Percentiles rank a stretch among this genome's conserved stretches.
Evolutionary conservation across 2,888 invertebrate species (phyloP).

Genomic region (Drosophila vallismaia): DNA sequence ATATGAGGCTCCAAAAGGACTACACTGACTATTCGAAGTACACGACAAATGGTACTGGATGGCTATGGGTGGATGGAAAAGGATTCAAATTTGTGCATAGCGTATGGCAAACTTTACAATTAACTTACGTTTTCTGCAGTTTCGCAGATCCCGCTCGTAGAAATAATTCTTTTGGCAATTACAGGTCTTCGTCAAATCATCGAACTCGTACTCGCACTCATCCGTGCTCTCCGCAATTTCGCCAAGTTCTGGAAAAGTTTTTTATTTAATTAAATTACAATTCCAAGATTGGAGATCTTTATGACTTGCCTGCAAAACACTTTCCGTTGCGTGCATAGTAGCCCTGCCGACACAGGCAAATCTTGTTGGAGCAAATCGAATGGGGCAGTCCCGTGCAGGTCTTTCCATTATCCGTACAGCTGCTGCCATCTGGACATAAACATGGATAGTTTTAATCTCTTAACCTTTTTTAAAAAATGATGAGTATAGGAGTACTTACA

Average conservation of each 20-base stretch:
- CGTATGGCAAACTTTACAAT: background rate
- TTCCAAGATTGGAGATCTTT: too few relatives aligned
- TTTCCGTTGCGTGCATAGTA: slow-evolving; percentile 79
- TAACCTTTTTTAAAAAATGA: background rate
- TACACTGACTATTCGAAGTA: slow-evolving; percentile 82
- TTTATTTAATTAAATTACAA: background rate
- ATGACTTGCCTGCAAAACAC: slow-evolving; percentile 80
- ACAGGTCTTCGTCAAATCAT: slow-evolving; percentile 78
- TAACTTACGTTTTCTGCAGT: slow-evolving; percentile 82
- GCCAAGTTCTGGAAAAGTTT: slow-evolving; percentile 75
- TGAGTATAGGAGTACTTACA: slow-evolving; percentile 61
- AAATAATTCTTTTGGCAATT: slow-evolving; percentile 82
- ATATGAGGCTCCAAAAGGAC: slow-evolving; percentile 82
- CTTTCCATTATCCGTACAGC: slow-evolving; percentile 78
- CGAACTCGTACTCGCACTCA: slow-evolving; percentile 80
- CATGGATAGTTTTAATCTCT: background rate
- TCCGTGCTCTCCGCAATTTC: slow-evolving; percentile 82
- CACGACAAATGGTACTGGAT: slow-evolving; percentile 81
- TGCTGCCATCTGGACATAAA: slow-evolving; percentile 72
- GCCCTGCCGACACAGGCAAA: slow-evolving; percentile 81
- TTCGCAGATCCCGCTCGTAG: slow-evolving; percentile 79
- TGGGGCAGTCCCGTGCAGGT: slow-evolving; percentile 79
- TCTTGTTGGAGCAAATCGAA: slow-evolving; percentile 80
- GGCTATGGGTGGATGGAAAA: slow-evolving; percentile 46
- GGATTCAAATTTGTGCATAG: background rate